phyloP scores from a whole-genome alignment of 1,140 invertebrate species.

The Brachionus koreanus region DNA sequence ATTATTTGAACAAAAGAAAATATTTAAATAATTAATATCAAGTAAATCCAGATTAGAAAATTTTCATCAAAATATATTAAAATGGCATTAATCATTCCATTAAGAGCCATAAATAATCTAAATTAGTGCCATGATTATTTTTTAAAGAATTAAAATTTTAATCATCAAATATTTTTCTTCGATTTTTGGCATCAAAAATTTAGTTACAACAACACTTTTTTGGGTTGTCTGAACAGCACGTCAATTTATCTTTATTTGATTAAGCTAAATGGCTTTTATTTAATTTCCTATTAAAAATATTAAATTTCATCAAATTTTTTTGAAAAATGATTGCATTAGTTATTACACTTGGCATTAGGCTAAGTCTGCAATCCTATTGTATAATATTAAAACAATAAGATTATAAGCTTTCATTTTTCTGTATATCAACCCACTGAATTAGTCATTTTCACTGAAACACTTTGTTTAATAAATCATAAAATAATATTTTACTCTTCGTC shows the following conservation, averaged over 20 bases:
- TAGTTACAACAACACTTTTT: too few species aligned
- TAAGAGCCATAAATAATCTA: background rate
- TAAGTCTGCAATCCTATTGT: background rate
- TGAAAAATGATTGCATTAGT: background rate
- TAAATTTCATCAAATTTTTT: background rate
- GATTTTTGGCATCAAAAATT: too few species aligned
- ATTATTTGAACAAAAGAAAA: background rate
- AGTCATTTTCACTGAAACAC: background rate
- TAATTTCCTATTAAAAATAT: background rate
- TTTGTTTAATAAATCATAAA: background rate
- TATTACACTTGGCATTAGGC: background rate
- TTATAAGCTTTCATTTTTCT: background rate
- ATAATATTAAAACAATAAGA: background rate
- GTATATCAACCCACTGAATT: background rate
- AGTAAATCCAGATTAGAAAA: background rate
- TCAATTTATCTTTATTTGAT: background rate
- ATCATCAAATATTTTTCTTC: too few species aligned
- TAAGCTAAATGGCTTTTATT: background rate
- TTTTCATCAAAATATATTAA: background rate
- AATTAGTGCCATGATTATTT: too few species aligned
- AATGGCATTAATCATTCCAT: background rate
- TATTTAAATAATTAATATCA: background rate
- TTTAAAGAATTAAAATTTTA: too few species aligned
- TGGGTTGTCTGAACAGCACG: too few species aligned
- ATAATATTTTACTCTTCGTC: background rate